These are phyloP conservation scores for Perdita meconis DNA, from an alignment of 2,888 invertebrate genomes.

Conservation along the genomic window DNA sequence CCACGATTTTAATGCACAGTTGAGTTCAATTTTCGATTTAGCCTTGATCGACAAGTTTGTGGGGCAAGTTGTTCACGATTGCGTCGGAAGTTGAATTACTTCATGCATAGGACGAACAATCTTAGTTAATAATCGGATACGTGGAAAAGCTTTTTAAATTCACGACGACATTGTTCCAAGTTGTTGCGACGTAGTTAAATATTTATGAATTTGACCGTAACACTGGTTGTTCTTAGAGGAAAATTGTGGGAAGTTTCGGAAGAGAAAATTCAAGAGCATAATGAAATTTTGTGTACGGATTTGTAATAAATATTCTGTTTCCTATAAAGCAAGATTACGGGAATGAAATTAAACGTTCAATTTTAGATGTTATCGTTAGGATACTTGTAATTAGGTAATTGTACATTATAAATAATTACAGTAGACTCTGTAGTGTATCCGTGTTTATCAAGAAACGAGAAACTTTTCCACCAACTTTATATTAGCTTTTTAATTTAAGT, in stretches of 20 bases:
- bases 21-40: no score
- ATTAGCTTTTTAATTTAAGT: no score
- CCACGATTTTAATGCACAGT: no score
- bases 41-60: neutral
- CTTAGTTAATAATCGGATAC: neutral
- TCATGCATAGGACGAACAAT: neutral
- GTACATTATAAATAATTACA: no score
- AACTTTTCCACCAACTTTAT: no score
- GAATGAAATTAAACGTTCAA: no score
- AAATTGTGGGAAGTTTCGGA: neutral
- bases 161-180: neutral
- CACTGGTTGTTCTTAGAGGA: neutral
- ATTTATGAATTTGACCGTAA: neutral
- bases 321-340: neutral
- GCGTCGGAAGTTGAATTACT: neutral
- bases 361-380: no score
- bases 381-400: no score
- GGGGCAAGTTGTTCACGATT: neutral
- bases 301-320: neutral
- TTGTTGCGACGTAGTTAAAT: neutral
- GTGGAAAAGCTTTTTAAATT: neutral
- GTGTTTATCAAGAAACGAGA: no score
- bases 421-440: no score
- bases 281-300: conserved; percentile 5
- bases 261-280: neutral